Base-by-base conservation (phyloP, 1,140 invertebrate species). In the Heliconius himera region DNA sequence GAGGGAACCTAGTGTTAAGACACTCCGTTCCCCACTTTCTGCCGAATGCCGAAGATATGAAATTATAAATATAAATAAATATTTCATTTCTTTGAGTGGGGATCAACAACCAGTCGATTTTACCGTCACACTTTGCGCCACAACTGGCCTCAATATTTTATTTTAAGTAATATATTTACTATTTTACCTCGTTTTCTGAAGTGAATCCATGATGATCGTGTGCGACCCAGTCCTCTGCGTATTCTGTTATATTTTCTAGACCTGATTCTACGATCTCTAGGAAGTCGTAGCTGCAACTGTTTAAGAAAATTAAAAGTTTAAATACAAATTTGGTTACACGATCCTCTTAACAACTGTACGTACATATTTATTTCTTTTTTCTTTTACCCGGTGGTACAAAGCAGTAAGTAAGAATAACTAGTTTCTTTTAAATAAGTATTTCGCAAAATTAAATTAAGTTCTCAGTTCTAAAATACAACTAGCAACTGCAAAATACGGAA, bases 281-380 rank as follows among this genome's bases (percentile, higher is more conserved):
- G 86, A 95, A 97, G 89, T 97, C 97, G 90, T 97, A 97, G 80
- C 95, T 96, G 94, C 97, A 97, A 81, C 96, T 97, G 91, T 66
- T 36, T 4, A 22, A 72, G 33, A 72, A n/a, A 41, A 20, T 38
- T 1, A 38, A 3, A 70, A 18, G 16, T 33, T 33, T 70, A 9
- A 72, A 41, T 26, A 38, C 5, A 26, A 66, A 29, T 13, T 20
- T 51, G 2, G 13, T 5, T 16, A 16, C 41, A 46, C 41, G 13
- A 46, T 3, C 11, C 3, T 46, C 13, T 16, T 46, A 46, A 46
- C 16, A 46, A 46, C 1, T 46, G 4, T 46, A 46, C 4, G 4
- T 16, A 16, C 13, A 4, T 18, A 20, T 16, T 51, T 51, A 51
- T 1, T 6, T 20, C 1, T 20, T 51, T 51, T 18, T 51, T 5